Percentiles rank a stretch among this genome's conserved stretches.
Evolutionary conservation across 2,113 vertebrate species (phyloP).

Genomic region (Aldabrachelys gigantea): DNA sequence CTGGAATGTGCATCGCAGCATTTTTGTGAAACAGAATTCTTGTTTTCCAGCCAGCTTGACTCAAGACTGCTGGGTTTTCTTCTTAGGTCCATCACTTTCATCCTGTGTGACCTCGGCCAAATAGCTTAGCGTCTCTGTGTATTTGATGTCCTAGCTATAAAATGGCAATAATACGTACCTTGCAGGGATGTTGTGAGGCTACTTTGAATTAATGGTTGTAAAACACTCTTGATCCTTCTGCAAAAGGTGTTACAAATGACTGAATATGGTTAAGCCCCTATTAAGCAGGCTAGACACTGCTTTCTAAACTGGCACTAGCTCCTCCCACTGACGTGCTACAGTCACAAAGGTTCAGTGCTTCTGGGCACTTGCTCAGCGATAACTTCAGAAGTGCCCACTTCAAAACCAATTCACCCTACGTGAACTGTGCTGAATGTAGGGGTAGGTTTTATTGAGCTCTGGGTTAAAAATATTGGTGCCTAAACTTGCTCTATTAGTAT

Average conservation of each 20-base stretch:
- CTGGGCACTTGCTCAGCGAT: not conserved
- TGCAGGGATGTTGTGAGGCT: slow-evolving; percentile 39
- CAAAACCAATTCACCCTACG: not conserved
- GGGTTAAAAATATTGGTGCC: not conserved
- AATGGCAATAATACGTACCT: slow-evolving; percentile 16
- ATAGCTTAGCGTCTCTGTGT: not conserved
- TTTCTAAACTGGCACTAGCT: not conserved
- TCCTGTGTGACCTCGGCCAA: not conserved
- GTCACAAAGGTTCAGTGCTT: not conserved
- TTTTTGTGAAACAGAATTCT: not conserved
- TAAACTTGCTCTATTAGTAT: not conserved
- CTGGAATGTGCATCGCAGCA: not conserved
- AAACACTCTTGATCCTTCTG: slow-evolving; percentile 5
- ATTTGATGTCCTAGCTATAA: not conserved
- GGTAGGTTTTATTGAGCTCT: not conserved
- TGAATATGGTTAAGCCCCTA: not conserved
- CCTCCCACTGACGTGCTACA: not conserved
- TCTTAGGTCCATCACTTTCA: not conserved
- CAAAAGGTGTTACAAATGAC: not conserved
- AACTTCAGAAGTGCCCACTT: not conserved
- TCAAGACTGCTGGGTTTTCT: not conserved
- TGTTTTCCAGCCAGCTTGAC: not conserved
- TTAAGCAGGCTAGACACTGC: not conserved
- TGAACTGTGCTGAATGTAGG: slow-evolving; percentile 8
- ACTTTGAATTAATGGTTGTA: not conserved